Conservation (phyloP, 2,113 vertebrate genomes). For the Clarias gariepinus region DNA sequence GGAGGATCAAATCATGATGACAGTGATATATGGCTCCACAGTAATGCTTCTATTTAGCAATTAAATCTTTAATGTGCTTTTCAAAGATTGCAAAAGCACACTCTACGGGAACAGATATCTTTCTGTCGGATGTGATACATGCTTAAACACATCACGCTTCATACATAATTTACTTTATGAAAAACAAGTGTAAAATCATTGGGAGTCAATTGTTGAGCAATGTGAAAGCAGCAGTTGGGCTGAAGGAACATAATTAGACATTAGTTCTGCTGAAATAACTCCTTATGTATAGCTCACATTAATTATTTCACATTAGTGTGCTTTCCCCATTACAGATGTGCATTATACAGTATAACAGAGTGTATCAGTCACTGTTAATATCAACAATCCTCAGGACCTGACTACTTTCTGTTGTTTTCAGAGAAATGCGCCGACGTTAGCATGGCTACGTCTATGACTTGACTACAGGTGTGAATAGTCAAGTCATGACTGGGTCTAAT, state of each 20-base stretch:
- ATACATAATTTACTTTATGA: slow-evolving; percentile 44
- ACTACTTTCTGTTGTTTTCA: not conserved
- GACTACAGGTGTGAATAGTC: not conserved
- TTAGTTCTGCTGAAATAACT: slow-evolving; percentile 42
- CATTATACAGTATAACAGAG: slow-evolving; percentile 24
- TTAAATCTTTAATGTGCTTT: slow-evolving; percentile 42
- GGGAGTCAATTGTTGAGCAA: slow-evolving; percentile 36
- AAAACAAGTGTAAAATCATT: slow-evolving; percentile 30
- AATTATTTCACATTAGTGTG: slow-evolving; percentile 35
- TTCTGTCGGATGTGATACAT: slow-evolving; percentile 16
- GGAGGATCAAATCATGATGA: slow-evolving; percentile 1
- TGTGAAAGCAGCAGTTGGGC: slow-evolving; percentile 45
- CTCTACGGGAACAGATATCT: slow-evolving; percentile 12
- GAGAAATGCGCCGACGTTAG: not conserved
- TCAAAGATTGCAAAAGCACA: slow-evolving; percentile 17
- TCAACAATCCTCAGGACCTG: not conserved
- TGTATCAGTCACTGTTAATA: slow-evolving; percentile 15
- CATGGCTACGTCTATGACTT: not conserved
- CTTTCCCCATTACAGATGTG: slow-evolving; percentile 5
- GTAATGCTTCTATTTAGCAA: slow-evolving; percentile 41
- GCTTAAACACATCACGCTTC: slow-evolving; percentile 24
- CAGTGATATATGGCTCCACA: slow-evolving; percentile 25
- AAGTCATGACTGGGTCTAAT: too few species aligned
- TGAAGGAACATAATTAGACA: slow-evolving; percentile 44
- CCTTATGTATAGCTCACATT: slow-evolving; percentile 26